Base-by-base conservation (phyloP, 2,888 invertebrate genomes). In the Pandemis corylana region DNA sequence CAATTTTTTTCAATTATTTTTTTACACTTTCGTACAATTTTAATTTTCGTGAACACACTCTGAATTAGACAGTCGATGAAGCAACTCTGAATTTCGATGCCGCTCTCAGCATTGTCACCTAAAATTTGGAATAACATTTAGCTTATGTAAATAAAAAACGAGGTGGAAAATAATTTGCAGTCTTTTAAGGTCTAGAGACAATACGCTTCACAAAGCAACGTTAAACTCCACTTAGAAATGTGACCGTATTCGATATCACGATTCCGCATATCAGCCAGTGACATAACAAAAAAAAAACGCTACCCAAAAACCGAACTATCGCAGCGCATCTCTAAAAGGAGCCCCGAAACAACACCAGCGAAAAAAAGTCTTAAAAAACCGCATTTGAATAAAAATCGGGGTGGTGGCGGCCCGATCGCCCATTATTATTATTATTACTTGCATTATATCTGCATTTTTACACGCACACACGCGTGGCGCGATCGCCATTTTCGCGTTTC, bases 341-440 rank as follows among this genome's bases (percentile, higher is more conserved):
- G 90, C 88, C 88, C 92, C 89, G 90, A 94, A 94, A 93, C 93
- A 93, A 92, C 91, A 92, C 90, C 88, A 89, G 87, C 82, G 86
- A 86, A 89, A 92, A 92, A 91, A 89, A 87, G 89, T 87, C 87
- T 86, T 83, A 93, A 91, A 84, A 87, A 87, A 89, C 88, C 90
- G 90, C 92, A 93, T 94, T 93, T 94, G 93, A 94, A 93, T 93
- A 91, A 92, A 93, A 92, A 94, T 93, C 90, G 92, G 87, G 87
- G 92, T 89, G 92, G 93, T 79, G 85, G 83, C 86, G 84, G 87
- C 88, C 67, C 93, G 92, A 93, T 93, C 91, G 89, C 84, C 93
- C 89, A 93, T 93, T 94, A 94, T 94, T 94, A 93, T 93, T 94
- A 92, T 94, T 94, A 94, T 94, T 93, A 94, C 93, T 89, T 87